Evolutionary conservation across 2,113 vertebrate species (phyloP).

Genomic region (Gavialis gangeticus): DNA sequence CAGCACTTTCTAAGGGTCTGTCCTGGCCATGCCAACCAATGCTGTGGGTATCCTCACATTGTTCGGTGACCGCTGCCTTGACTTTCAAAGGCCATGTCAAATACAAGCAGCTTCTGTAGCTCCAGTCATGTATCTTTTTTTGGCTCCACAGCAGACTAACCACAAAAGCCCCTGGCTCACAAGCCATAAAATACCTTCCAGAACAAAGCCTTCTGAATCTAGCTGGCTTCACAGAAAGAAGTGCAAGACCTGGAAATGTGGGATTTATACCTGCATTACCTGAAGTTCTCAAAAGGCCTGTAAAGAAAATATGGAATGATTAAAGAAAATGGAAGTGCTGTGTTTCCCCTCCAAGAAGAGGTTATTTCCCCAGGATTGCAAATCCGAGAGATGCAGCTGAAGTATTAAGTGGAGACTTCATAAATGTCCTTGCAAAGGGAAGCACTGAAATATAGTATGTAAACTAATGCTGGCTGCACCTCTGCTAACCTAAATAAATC

Average conservation of each 20-base stretch:
- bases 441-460: conserved; percentile 11
- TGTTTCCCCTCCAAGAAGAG: not conserved
- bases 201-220: not conserved
- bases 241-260: not conserved
- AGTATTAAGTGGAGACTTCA: conserved; percentile 41
- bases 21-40: too few species aligned
- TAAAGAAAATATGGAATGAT: not conserved
- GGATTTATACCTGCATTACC: not conserved
- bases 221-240: not conserved
- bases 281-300: not conserved
- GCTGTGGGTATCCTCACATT: not conserved
- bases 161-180: not conserved
- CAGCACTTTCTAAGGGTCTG: not conserved
- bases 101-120: not conserved
- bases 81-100: not conserved
- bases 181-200: not conserved
- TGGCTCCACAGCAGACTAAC: not conserved
- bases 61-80: not conserved
- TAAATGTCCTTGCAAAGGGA: conserved; percentile 8
- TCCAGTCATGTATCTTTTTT: not conserved
- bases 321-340: not conserved
- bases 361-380: not conserved
- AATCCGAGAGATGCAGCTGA: not conserved
- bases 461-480: conserved; percentile 1
- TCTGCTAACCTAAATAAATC: conserved; percentile 45